Conservation (phyloP, 1,140 invertebrate species). For the Sinonovacula constricta region DNA sequence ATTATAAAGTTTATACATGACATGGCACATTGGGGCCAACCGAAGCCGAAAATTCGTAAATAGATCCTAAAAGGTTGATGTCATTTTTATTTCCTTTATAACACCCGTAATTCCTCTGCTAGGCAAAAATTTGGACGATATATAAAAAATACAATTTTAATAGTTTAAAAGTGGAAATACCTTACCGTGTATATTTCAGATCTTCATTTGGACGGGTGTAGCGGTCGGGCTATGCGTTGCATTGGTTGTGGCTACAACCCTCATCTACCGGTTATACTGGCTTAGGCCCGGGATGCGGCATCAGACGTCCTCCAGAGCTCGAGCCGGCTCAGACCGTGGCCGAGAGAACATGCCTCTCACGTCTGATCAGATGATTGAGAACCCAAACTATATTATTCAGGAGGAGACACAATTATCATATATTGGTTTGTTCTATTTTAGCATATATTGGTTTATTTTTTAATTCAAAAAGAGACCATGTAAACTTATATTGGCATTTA, state of each 20-base stretch:
- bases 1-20: too few relatives aligned
- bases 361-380: conserved; percentile 72
- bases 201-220: conserved; percentile 37
- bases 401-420: conserved; percentile 5
- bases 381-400: conserved; percentile 75
- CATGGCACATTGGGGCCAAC: too few relatives aligned
- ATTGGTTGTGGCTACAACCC: conserved; percentile 40
- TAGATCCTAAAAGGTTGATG: too few relatives aligned
- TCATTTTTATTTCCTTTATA: too few relatives aligned
- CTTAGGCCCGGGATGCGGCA: conserved; percentile 42
- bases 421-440: too few relatives aligned
- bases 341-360: conserved; percentile 73
- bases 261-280: conserved; percentile 50
- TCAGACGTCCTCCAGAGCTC: conserved; percentile 19
- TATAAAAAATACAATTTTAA: neutral
- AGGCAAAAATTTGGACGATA: too few relatives aligned
- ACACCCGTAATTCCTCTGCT: too few relatives aligned
- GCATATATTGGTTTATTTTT: too few relatives aligned
- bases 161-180: neutral
- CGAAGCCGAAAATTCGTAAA: too few relatives aligned
- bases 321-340: conserved; percentile 9
- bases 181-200: conserved; percentile 14
- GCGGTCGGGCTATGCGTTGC: conserved; percentile 31
- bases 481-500: too few relatives aligned
- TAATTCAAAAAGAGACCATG: too few relatives aligned